Conservation (phyloP, 2,888 invertebrate species). For the Acanthopleura granulata region DNA sequence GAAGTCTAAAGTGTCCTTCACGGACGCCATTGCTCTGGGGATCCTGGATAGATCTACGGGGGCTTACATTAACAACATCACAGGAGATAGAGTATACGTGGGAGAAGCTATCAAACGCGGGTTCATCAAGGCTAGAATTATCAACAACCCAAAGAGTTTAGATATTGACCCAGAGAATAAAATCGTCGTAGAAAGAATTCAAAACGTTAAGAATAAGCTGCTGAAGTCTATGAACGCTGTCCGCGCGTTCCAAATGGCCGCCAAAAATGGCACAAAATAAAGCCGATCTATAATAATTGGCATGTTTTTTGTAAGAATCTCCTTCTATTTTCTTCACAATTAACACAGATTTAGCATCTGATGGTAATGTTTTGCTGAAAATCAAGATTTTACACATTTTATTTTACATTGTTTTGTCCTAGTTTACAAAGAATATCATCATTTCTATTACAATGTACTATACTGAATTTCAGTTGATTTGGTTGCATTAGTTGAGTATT, state of each 20-base stretch:
- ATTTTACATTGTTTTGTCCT: no score
- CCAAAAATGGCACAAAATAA: not conserved
- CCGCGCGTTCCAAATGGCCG: slow-evolving; percentile 47
- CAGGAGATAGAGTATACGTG: slow-evolving; percentile 53
- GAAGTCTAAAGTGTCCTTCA: slow-evolving; percentile 53
- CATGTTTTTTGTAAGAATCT: no score
- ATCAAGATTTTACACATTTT: no score
- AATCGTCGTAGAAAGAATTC: slow-evolving; percentile 60
- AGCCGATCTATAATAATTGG: no score
- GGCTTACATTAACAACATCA: slow-evolving; percentile 61
- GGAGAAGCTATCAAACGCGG: slow-evolving; percentile 67
- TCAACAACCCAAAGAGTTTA: slow-evolving; percentile 56
- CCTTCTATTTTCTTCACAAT: no score
- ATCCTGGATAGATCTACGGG: slow-evolving; percentile 59
- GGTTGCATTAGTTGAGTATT: no score
- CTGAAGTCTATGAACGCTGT: slow-evolving; percentile 54
- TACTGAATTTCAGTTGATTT: no score
- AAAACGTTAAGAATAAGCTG: slow-evolving; percentile 54
- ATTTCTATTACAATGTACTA: no score
- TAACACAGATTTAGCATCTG: no score
- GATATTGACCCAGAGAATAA: slow-evolving; percentile 65
- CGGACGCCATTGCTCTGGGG: slow-evolving; percentile 47
- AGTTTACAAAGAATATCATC: no score
- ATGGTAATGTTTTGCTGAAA: no score
- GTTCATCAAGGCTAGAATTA: slow-evolving; percentile 63